phyloP scores from a whole-genome alignment of 2,888 invertebrate species.

The Agrilus mali region DNA sequence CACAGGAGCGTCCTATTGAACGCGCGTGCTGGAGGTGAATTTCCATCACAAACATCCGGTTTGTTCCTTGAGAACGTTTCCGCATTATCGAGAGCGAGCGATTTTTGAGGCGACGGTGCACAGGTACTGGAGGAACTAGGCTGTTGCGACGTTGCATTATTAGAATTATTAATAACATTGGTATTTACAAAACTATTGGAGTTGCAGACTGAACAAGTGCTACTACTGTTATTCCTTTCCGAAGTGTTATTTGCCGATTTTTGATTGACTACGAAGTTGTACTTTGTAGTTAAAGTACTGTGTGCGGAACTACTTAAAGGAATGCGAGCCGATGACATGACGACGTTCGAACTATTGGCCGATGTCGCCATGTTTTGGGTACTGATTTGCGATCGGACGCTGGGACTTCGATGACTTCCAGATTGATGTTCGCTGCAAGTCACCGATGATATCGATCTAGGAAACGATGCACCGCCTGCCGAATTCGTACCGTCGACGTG shows the following conservation, averaged over 20 bases:
- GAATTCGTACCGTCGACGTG: conserved; percentile 28
- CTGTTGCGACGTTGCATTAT: no score
- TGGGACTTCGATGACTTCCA: conserved; percentile 25
- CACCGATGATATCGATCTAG: conserved; percentile 48
- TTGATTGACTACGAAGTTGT: conserved; percentile 5
- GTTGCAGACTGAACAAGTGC: no score
- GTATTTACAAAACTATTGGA: no score
- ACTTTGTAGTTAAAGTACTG: conserved; percentile 7
- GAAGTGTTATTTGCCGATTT: neutral
- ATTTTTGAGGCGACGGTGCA: no score
- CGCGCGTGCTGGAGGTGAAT: no score
- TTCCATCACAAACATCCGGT: no score
- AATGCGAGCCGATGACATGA: conserved; percentile 14
- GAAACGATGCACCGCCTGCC: conserved; percentile 27
- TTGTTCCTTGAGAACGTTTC: no score
- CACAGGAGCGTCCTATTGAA: no score
- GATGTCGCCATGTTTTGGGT: conserved; percentile 8
- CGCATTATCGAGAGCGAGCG: no score
- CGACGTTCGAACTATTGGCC: conserved; percentile 11
- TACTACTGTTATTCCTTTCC: no score
- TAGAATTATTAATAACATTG: no score
- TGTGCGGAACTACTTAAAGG: conserved; percentile 5
- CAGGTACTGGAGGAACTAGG: no score
- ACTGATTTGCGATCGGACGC: conserved; percentile 22
- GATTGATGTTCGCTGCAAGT: conserved; percentile 31